A percentile compares a stretch with the other conserved stretches of the same genome.
Conservation (phyloP, 2,113 vertebrate species). For the Trichomycterus rosablanca region DNA sequence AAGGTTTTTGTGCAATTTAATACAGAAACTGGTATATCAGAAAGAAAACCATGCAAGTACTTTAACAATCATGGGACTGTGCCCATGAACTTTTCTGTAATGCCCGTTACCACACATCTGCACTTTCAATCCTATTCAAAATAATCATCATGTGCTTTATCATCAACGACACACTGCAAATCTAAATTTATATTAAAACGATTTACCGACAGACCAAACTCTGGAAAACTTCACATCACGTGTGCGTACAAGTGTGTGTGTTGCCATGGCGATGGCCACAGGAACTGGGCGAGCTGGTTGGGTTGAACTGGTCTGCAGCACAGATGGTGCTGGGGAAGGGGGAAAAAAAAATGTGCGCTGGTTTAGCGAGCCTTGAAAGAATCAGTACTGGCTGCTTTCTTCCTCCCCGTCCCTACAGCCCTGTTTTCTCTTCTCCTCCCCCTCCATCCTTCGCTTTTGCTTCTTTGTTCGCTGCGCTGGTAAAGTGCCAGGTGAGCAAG, state of each 20-base stretch:
- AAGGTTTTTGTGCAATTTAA: too few species aligned
- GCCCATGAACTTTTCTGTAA: too few species aligned
- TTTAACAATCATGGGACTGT: too few species aligned
- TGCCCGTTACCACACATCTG: too few species aligned
- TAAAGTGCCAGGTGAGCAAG: conserved; percentile 27
- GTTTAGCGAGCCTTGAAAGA: conserved; percentile 16
- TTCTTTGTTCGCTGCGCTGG: not conserved
- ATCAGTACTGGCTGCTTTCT: conserved; percentile 7
- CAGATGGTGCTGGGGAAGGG: conserved; percentile 32
- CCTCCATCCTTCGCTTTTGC: not conserved
- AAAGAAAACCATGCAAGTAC: too few species aligned
- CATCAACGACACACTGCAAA: too few species aligned
- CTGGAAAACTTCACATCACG: conserved; percentile 4
- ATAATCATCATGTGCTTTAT: too few species aligned
- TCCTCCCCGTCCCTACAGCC: not conserved
- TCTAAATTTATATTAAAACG: too few species aligned
- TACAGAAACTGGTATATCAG: too few species aligned
- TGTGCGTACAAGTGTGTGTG: conserved; percentile 11
- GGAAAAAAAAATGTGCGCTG: not conserved
- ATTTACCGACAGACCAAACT: too few species aligned
- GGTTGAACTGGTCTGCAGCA: conserved; percentile 34
- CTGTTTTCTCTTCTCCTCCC: not conserved
- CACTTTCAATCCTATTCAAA: too few species aligned
- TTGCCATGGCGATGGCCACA: conserved; percentile 27
- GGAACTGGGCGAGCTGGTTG: conserved; percentile 12